These are phyloP conservation scores for Trididemnum clinides DNA, from an alignment of 23 tunicate genomes.

Conservation along the genomic window DNA sequence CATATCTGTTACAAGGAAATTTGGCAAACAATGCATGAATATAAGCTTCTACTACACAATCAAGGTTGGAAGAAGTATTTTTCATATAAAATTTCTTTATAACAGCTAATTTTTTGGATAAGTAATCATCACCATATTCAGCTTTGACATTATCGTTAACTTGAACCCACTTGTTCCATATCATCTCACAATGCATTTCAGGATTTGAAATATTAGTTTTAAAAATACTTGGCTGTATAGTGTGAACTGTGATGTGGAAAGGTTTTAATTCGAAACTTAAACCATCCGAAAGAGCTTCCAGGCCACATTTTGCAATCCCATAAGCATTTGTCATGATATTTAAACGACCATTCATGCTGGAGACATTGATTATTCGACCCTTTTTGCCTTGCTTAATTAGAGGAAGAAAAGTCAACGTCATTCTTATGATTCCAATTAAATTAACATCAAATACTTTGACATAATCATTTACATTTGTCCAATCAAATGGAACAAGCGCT, in stretches of 20 bases:
- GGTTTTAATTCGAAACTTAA: constrained; percentile 36
- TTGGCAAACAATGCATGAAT: constrained; percentile 45
- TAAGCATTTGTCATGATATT: constrained; percentile 27
- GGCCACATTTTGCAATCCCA: constrained; percentile 28
- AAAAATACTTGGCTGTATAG: constrained; percentile 26
- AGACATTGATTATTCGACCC: constrained; percentile 30
- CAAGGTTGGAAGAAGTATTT: background rate
- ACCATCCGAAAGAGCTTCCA: constrained; percentile 50
- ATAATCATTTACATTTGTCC: constrained; percentile 56
- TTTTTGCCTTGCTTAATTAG: constrained; percentile 49
- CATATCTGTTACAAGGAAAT: constrained; percentile 46
- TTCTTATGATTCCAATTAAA: constrained; percentile 44
- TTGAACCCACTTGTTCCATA: constrained; percentile 1
- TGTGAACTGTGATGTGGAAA: constrained; percentile 38
- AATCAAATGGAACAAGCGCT: constrained; percentile 54
- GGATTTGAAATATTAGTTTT: constrained; percentile 23
- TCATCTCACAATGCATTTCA: background rate
- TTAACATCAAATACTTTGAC: constrained; percentile 52
- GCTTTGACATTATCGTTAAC: background rate
- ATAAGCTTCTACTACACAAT: constrained; percentile 23
- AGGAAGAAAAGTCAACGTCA: constrained; percentile 54
- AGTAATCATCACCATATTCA: constrained; percentile 30
- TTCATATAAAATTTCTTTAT: background rate
- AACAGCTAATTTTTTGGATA: background rate
- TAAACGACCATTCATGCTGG: constrained; percentile 38